Evolutionary conservation across 2,797 vertebrate species (phyloP), one percentile per base, ranked within the genome.

Genomic region (Schizothorax lantsangensis): DNA sequence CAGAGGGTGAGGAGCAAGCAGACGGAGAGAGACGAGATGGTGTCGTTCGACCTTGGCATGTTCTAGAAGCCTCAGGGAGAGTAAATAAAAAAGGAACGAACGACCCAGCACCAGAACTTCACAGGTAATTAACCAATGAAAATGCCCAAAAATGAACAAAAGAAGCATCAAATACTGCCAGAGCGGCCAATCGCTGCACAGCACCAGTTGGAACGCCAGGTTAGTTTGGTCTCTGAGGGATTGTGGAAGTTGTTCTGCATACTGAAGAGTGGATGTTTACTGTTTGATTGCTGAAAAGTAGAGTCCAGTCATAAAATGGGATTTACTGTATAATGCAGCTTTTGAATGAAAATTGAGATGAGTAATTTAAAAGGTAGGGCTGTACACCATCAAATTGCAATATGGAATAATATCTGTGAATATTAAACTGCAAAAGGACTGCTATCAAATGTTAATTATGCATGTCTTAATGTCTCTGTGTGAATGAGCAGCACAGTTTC

Each of bases 91-190:
- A 49, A 43, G 54, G 64, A 71, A 72, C 30, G 64, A 49, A 38
- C 12, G 62, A 57, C 30, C 49, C 75, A 83, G 66, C 66, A 68
- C 62, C 26, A 82, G 81, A 89, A 84, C 79, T 89, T 88, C 77
- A 90, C 84, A 88, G 88, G 47, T 74, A 84, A 90, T 90, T 91
- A 90, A 86, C 84, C 68, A 87, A 83, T 89, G 59, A 80, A 86
- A 82, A 73, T 83, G 78, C 40, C 66, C 43, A 17, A 74, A 59
- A 86, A 78, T 23, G 36, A 71, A 81, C 45, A 88, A 75, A 49
- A 69, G 47, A 57, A 85, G 36, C 64, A 36, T 62, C 30, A 38
- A 75, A 7, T 54, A 64, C 52, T 33, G 73, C 26, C 47, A 26
- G 49, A 49, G 30, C 7, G 9, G 78, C 43, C 72, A 84, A 68